A percentile compares a stretch with the other conserved stretches of the same genome.
phyloP scores from a whole-genome alignment of 2,888 invertebrate genomes.

The Blomia tropicalis region DNA sequence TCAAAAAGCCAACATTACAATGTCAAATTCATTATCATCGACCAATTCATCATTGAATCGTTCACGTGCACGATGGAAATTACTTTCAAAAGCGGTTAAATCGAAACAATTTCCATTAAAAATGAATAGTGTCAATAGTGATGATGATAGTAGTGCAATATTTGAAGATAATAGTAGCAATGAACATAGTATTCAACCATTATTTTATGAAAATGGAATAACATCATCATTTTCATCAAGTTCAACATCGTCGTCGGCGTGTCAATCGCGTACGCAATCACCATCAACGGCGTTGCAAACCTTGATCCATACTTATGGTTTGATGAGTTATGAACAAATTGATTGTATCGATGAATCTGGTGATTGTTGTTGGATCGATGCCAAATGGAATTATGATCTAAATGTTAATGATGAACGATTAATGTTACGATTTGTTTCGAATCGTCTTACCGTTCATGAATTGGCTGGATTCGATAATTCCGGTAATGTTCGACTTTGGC shows the following conservation, averaged over 20 bases:
- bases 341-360: neutral
- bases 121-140: neutral
- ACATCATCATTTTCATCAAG: neutral
- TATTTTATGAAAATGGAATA: neutral
- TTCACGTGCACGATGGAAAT: constrained; percentile 1
- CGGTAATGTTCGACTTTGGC: constrained; percentile 63
- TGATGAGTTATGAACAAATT: neutral
- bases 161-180: neutral
- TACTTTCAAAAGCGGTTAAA: neutral
- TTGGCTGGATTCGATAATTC: constrained; percentile 65
- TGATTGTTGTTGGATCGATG: neutral
- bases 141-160: neutral
- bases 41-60: no score
- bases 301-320: neutral
- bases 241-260: neutral
- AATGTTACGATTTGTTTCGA: constrained; percentile 36
- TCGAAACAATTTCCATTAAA: neutral
- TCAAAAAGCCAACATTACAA: no score
- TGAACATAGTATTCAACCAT: neutral
- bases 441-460: constrained; percentile 14
- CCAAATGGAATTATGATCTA: neutral
- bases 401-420: neutral
- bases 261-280: neutral
- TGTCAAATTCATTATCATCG: no score
- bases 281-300: neutral